Evolutionary conservation across 2,797 vertebrate genomes (phyloP), one percentile per base, ranked within the genome.

Genomic region (Coranthus polyacanthus): DNA sequence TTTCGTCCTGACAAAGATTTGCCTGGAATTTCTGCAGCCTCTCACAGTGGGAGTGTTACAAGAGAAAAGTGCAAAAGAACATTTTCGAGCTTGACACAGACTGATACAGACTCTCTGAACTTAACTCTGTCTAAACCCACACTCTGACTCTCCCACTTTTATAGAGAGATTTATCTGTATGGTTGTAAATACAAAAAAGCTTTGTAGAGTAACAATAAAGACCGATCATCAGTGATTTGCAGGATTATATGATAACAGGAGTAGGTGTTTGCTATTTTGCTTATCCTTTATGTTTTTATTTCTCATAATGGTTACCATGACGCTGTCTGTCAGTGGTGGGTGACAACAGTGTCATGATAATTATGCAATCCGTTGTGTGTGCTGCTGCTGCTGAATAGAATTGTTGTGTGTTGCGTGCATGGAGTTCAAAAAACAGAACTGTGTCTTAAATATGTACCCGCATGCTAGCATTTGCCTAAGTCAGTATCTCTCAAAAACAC

Each of bases 11-110:
- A 44, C n/a, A 59, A 36, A 68, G 12, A 65, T 53, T 37, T 51
- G 13, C n/a, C 12, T 54, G 37, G 34, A 44, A 49, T 78, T 36
- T 66, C 29, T 55, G 37, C 38, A 52, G 58, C 29, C 41, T 71
- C 41, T 44, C 29, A 26, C 57, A 38, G 68, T 66, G 53, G 72
- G 75, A 73, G 65, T 53, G 67, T 36, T 50, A 34, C 32, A 46
- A 50, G 38, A 39, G 58, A 68, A 64, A 62, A 16, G 26, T 22
- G 24, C 12, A 57, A 44, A 52, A 71, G 46, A 72, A 43, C 20
- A 64, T 61, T 68, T 57, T n/a, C 57, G 56, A 80, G 71, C 61
- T 29, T 62, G 61, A 67, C 74, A 83, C 75, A 52, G 67, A 38
- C 64, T 64, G 76, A 70, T 64, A 77, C 83, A 34, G 11, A 74